These are phyloP conservation scores for Puma concolor DNA, from an alignment of 2,113 vertebrate genomes.

Conservation along the genomic window DNA sequence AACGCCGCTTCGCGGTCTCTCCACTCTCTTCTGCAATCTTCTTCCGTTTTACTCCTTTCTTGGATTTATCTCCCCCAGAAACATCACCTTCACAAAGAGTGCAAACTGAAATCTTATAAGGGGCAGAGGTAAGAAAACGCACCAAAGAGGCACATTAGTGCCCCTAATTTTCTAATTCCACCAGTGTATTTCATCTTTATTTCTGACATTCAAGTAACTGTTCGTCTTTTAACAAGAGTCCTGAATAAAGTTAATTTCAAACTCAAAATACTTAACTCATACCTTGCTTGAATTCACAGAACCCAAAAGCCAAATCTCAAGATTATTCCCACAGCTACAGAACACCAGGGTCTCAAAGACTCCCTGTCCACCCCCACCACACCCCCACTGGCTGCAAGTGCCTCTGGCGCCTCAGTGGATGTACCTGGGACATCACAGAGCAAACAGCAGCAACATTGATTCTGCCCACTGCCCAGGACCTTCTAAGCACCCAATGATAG, in stretches of 20 bases:
- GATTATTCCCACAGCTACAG: background rate
- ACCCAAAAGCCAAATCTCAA: background rate
- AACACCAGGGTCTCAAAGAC: background rate
- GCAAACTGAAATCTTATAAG: background rate
- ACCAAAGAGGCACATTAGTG: background rate
- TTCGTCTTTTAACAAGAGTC: background rate
- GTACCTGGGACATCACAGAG: background rate
- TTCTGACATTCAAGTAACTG: background rate
- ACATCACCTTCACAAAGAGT: conserved; percentile 85
- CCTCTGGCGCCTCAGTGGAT: background rate
- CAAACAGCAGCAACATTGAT: background rate
- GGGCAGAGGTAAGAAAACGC: background rate
- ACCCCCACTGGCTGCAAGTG: background rate
- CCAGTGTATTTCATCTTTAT: background rate
- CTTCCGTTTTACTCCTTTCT: conserved; percentile 95
- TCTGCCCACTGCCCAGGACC: background rate
- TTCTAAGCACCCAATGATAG: background rate
- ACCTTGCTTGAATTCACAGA: background rate
- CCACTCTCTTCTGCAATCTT: conserved; percentile 92
- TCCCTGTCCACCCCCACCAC: rapidly evolving
- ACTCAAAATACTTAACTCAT: background rate
- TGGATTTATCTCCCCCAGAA: conserved; percentile 91
- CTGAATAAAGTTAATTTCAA: background rate
- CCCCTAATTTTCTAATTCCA: background rate
- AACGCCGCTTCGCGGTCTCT: conserved; percentile 96